A percentile compares a stretch with the other conserved stretches of the same genome.
Conservation (phyloP, 2,888 invertebrate species). For the Mactromeris polynyma region DNA sequence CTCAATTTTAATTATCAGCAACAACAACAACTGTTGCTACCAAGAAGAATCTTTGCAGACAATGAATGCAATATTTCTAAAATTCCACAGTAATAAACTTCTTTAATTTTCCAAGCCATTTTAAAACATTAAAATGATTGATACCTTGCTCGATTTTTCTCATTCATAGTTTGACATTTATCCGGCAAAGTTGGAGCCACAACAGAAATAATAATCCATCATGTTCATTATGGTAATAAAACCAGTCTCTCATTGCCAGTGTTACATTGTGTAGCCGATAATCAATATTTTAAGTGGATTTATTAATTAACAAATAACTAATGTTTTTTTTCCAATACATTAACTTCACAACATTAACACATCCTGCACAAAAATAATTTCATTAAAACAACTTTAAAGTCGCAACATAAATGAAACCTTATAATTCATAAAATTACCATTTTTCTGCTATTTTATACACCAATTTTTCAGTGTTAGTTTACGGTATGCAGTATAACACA, state of each 20-base stretch:
- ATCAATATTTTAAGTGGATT: slow-evolving; percentile 7
- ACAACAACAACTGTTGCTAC: no score
- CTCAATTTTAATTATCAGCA: no score
- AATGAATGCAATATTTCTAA: no score
- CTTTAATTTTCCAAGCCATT: no score
- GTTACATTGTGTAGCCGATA: not conserved
- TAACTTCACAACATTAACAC: not conserved
- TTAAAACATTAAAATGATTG: not conserved
- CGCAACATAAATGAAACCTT: not conserved
- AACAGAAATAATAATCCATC: slow-evolving; percentile 13
- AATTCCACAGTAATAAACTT: no score
- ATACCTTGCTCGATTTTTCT: not conserved
- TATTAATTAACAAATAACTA: slow-evolving; percentile 8
- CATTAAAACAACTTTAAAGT: not conserved
- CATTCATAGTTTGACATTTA: not conserved
- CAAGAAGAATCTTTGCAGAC: no score
- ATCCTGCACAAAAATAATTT: not conserved
- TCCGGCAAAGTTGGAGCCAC: not conserved
- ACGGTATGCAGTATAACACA: not conserved
- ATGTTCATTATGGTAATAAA: not conserved
- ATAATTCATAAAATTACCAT: not conserved
- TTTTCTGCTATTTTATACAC: not conserved
- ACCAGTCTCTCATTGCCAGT: not conserved
- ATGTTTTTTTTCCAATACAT: not conserved
- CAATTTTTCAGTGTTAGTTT: not conserved